Base-by-base conservation (phyloP, 2,113 vertebrate species). In the Daphoenositta chrysoptera region DNA sequence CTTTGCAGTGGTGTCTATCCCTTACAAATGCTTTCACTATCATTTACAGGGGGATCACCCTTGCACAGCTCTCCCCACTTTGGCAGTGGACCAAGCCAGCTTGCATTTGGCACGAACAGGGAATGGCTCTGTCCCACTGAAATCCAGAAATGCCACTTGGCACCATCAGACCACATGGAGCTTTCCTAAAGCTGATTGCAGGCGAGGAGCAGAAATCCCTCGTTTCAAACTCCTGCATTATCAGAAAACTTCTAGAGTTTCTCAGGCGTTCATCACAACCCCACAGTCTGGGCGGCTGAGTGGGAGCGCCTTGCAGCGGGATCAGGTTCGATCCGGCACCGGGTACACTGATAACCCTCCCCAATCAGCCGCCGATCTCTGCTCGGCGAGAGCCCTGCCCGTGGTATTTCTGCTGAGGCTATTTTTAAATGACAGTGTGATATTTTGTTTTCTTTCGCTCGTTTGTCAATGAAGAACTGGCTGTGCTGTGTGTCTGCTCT, bases 351-450 rank as follows among this genome's bases (percentile, higher is more conserved):
- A 94, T 78, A 93, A 86, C 48, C 33, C 73, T 71, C 81, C 63
- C 54, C 50, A 69, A 97, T 84, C 89, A 60, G 77, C 14, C 1
- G 5, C 66, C 58, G 40, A 83, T 88, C 95, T 90, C 75, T 76
- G 80, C 71, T 24, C 0, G 0, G 8, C 3, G 6, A 90, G 92
- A 95, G 85, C 79, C 23, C 75, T 70, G 82, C 54, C 82, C 1
- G 1, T 4, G 13, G 76, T 48, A 81, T 63, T 93, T 91, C 75
- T 90, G 72, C 64, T 37, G 56, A 54, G 89, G 92, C 60, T 95
- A 81, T 93, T 96, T 95, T 95, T 93, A 96, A 95, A 78, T 71
- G 79, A 70, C 90, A 90, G 75, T 68, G 64, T 58, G 92, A 60
- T 88, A 42, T 75, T 92, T 94, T 91, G 71, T 69, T 97, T 95